phyloP scores from a whole-genome alignment of 2,797 vertebrate genomes.

The Rhynchonycteris naso region DNA sequence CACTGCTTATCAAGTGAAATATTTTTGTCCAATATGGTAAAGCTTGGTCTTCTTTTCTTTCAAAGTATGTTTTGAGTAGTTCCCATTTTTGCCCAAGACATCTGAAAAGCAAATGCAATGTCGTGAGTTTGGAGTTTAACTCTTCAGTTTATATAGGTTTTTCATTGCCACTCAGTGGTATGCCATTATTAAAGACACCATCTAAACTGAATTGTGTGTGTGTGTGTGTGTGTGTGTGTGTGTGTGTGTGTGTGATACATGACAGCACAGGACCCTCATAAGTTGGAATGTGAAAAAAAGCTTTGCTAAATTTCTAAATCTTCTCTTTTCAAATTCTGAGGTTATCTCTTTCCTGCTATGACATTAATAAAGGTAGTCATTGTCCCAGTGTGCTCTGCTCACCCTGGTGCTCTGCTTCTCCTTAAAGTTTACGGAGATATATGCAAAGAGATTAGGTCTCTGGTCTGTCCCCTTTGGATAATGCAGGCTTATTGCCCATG shows the following conservation, averaged over 20 bases:
- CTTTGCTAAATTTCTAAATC: neutral
- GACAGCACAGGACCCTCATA: neutral
- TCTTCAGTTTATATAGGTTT: neutral
- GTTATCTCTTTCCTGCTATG: neutral
- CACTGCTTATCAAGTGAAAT: neutral
- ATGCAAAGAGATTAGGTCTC: neutral
- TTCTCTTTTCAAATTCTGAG: neutral
- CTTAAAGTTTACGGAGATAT: neutral
- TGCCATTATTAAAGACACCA: neutral
- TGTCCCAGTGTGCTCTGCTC: neutral
- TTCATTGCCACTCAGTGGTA: neutral
- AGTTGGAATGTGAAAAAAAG: neutral
- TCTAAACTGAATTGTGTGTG: neutral
- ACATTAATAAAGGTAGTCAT: neutral
- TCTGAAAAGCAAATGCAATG: neutral
- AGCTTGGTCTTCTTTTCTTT: neutral
- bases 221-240: neutral
- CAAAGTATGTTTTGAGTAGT: conserved; percentile 7
- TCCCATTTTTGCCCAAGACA: neutral
- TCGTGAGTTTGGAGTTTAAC: neutral
- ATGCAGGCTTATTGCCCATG: neutral
- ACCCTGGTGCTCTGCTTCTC: neutral
- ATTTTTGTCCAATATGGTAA: neutral
- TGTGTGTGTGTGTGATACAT: neutral
- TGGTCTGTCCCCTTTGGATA: neutral